Percentiles rank a stretch among this genome's conserved stretches.
Conservation (phyloP, 2,113 vertebrate genomes). For the Anseranas semipalmata region DNA sequence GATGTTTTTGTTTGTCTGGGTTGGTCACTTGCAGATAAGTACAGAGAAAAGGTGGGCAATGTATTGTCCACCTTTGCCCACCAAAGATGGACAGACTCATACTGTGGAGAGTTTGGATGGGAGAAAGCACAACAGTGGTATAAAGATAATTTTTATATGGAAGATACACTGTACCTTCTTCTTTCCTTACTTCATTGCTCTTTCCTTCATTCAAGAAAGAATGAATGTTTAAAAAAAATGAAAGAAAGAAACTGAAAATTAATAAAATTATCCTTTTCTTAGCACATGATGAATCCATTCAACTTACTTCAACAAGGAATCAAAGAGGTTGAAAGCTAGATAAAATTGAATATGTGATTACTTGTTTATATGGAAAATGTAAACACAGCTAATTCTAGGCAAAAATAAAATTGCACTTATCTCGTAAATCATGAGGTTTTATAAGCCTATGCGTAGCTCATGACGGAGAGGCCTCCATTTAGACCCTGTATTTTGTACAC, state of each 20-base stretch:
- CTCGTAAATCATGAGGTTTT: neutral
- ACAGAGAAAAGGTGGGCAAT: neutral
- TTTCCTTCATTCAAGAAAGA: neutral
- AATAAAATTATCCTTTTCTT: neutral
- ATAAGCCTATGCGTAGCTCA: neutral
- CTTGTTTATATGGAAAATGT: neutral
- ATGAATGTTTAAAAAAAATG: neutral
- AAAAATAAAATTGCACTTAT: neutral
- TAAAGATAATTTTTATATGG: neutral
- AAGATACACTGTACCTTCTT: neutral
- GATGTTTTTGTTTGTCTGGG: neutral
- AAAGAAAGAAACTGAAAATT: neutral
- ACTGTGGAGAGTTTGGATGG: neutral
- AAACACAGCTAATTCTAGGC: neutral
- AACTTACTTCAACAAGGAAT: neutral
- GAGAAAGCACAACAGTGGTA: neutral
- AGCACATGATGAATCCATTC: neutral
- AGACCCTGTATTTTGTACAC: neutral
- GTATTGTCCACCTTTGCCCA: too few relatives aligned
- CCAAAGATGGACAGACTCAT: neutral
- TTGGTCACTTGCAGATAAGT: rapidly evolving
- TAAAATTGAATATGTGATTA: neutral
- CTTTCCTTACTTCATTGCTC: neutral
- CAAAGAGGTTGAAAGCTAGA: neutral
- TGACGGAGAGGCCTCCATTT: neutral